Evolutionary conservation across 1,140 invertebrate genomes (phyloP), one percentile per base, ranked within the genome.

Genomic region (Contarinia nasturtii): DNA sequence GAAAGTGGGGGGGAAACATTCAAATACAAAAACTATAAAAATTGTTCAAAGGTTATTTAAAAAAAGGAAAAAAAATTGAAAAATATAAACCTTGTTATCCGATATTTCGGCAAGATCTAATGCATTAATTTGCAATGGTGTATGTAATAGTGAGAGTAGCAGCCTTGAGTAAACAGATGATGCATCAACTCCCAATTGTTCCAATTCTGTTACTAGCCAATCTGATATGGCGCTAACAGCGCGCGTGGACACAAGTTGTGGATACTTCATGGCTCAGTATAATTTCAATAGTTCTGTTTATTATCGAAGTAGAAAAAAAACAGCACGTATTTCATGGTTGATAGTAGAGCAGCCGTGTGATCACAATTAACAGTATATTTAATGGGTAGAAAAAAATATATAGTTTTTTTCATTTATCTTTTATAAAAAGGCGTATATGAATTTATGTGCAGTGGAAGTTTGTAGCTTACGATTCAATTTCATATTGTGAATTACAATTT

Each of bases 141-240:
- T 53, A 48, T 55, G 53, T 42, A 55, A 51, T 22, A 55, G 50
- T 49, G 53, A 55, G 45, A 55, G 41, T 14, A 55, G 50, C 42
- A 55, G 52, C 45, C 53, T 50, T 40, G 52, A 49, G 49, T 55
- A 55, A 27, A 53, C 49, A 17, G 48, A 48, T 45, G 53, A 52
- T 46, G 52, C 49, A 38, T 55, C 53, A 45, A 55, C 50, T 49
- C 52, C 53, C 48, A 55, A 52, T 45, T 55, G 50, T 48, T 55
- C 53, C 49, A 55, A 50, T 45, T 52, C 50, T 44, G 50, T 50
- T 49, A 55, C 52, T 50, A 55, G 47, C 53, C 53, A 55, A 53
- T 55, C 53, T 38, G 53, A 53, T 41, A 55, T 53, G 48, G 52
- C 53, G 50, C 52, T 55, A 48, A 55, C 53, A 43, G 53, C 53